Conservation (phyloP, 1,140 invertebrate species). For the Maniola jurtina region DNA sequence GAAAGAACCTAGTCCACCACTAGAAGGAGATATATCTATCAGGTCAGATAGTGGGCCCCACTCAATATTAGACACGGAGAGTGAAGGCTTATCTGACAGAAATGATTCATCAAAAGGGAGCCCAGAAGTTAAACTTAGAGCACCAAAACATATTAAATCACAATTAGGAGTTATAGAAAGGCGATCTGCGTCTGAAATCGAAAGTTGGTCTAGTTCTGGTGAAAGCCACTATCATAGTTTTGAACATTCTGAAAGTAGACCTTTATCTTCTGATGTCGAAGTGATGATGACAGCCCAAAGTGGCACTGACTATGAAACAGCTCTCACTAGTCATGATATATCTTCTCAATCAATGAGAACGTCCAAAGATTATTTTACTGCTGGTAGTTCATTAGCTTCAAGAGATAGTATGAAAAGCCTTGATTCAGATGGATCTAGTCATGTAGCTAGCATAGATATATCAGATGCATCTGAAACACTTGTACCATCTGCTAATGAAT, state of each 20-base stretch:
- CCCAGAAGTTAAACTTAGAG: slow-evolving; percentile 72
- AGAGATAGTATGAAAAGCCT: slow-evolving; percentile 93
- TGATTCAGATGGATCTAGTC: slow-evolving; percentile 92
- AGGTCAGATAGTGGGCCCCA: slow-evolving; percentile 76
- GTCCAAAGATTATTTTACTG: slow-evolving; percentile 92
- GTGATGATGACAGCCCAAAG: slow-evolving; percentile 82
- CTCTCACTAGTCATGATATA: slow-evolving; percentile 87
- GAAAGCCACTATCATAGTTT: slow-evolving; percentile 94
- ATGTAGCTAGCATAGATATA: slow-evolving; percentile 91
- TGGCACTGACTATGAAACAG: slow-evolving; percentile 94
- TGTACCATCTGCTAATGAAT: slow-evolving; percentile 87
- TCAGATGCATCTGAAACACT: slow-evolving; percentile 94
- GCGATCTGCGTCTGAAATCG: slow-evolving; percentile 83
- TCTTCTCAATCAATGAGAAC: slow-evolving; percentile 83
- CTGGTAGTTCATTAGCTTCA: slow-evolving; percentile 89
- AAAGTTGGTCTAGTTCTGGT: slow-evolving; percentile 91
- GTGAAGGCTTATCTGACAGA: slow-evolving; percentile 68
- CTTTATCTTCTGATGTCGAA: slow-evolving; percentile 93
- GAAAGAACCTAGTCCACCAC: slow-evolving; percentile 67
- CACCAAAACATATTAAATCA: slow-evolving; percentile 78
- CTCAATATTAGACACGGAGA: slow-evolving; percentile 76
- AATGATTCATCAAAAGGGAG: slow-evolving; percentile 73
- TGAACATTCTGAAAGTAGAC: slow-evolving; percentile 90
- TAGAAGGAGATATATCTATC: slow-evolving; percentile 72
- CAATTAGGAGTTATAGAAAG: slow-evolving; percentile 79